Evolutionary conservation across 2,797 vertebrate genomes (phyloP).

Genomic region (Sebastes wilsoni): DNA sequence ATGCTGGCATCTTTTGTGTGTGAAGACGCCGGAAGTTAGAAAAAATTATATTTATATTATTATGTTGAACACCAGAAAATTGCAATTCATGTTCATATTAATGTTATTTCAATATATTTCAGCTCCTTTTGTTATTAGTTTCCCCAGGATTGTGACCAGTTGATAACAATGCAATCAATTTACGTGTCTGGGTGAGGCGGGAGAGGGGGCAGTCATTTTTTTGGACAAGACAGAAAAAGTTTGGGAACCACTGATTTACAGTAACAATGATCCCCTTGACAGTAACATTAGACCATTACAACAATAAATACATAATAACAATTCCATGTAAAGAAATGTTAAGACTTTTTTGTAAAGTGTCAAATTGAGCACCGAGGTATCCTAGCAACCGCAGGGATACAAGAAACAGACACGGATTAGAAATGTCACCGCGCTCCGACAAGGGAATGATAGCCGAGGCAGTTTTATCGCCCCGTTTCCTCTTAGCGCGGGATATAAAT

Average conservation of each 20-base stretch:
- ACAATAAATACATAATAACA: constrained; percentile 35
- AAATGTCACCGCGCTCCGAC: constrained; percentile 30
- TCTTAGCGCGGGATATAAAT: constrained; percentile 36
- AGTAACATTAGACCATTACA: constrained; percentile 24
- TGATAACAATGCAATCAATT: neutral
- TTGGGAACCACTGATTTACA: constrained; percentile 40
- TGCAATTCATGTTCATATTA: neutral
- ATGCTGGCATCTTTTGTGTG: neutral
- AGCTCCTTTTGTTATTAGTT: neutral
- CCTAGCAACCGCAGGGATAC: constrained; percentile 25
- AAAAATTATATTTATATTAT: neutral
- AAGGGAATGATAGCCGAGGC: constrained; percentile 6
- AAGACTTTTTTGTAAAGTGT: constrained; percentile 15
- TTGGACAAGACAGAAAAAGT: neutral
- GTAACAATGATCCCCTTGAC: constrained; percentile 30
- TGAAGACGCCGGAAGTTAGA: neutral
- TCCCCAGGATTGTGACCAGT: neutral
- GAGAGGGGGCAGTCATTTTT: neutral
- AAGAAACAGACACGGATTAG: constrained; percentile 41
- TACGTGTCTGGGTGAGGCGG: neutral
- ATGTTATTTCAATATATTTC: neutral
- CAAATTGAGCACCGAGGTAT: constrained; percentile 32
- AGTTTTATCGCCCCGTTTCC: constrained; percentile 33
- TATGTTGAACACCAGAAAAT: neutral
- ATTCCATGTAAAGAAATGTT: constrained; percentile 17